Evolutionary conservation across 2,888 invertebrate species (phyloP).

Genomic region (Trichopria drosophilae): DNA sequence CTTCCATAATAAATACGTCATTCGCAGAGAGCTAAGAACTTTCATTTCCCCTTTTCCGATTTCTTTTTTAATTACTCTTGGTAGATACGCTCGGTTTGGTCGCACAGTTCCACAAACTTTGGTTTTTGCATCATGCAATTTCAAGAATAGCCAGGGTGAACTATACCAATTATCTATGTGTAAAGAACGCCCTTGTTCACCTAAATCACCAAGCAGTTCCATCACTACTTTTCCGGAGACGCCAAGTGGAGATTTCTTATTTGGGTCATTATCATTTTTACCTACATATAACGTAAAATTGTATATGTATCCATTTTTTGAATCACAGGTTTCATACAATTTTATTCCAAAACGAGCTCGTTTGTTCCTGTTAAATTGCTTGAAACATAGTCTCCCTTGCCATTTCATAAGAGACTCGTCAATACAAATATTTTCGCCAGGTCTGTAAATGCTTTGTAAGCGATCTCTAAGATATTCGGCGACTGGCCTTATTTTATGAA

Average conservation of each 20-base stretch:
- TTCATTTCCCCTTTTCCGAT: too few relatives aligned
- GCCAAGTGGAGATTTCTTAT: too few relatives aligned
- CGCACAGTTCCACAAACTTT: slow-evolving; percentile 9
- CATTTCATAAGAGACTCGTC: slow-evolving; percentile 8
- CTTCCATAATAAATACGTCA: slow-evolving; percentile 2
- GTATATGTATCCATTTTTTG: slow-evolving; percentile 11
- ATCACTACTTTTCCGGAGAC: slow-evolving; percentile 8
- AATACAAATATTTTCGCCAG: slow-evolving; percentile 2
- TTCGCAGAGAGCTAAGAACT: slow-evolving; percentile 4
- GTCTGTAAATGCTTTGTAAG: slow-evolving; percentile 7
- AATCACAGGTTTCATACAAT: slow-evolving; percentile 10
- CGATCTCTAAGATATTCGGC: slow-evolving; percentile 5
- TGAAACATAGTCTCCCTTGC: slow-evolving; percentile 8
- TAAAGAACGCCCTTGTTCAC: slow-evolving; percentile 10
- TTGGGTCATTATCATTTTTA: slow-evolving; percentile 8
- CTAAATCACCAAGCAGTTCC: slow-evolving; percentile 16
- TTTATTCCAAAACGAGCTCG: slow-evolving; percentile 13
- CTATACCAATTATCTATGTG: slow-evolving; percentile 15
- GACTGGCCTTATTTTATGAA: slow-evolving; percentile 5
- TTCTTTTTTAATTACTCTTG: too few relatives aligned
- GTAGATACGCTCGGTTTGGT: background rate
- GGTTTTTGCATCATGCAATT: slow-evolving; percentile 8
- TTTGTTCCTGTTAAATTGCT: slow-evolving; percentile 18
- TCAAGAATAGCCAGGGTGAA: slow-evolving; percentile 6
- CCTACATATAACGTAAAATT: slow-evolving; percentile 13